Evolutionary conservation across 2,797 vertebrate species (phyloP), one percentile per base, ranked within the genome.

Genomic region (Knipowitschia caucasica): DNA sequence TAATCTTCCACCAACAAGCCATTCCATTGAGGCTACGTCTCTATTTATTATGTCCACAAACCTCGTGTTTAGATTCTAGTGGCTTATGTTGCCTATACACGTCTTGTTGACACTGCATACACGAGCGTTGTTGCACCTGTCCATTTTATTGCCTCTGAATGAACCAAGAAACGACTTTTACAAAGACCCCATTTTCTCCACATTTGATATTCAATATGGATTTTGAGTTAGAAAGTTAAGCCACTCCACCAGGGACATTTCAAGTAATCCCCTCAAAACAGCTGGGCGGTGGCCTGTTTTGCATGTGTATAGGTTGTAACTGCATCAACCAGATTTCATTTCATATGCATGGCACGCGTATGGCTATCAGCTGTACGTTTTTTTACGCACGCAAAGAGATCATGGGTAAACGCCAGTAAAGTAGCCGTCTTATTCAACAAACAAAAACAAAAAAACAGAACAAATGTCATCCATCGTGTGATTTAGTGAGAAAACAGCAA

Each of bases 41-140:
- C 53, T 91, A 89, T 92, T 90, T 87, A 59, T 74, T 80, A 77
- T 91, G 72, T 89, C 87, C 86, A 92, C 88, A 88, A 54, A 69
- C 61, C 73, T 71, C 62, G 47, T 89, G 88, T 90, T 91, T 78
- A 79, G 75, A 78, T 78, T 86, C 84, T 38, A 66, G 77, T 7
- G 10, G 52, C 30, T 45, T n/a, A 15, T 91, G 87, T 92, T 91
- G 84, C 77, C 67, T 89, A 91, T 77, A 91, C 91, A 90, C 67
- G 62, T 68, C 55, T 62, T 89, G 88, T 89, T 91, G 85, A 89
- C 75, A 90, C 77, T 89, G 70, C 86, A 88, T 73, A 90, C 87
- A 82, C 1, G 49, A 17, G 62, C 62, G 71, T 77, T 84, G 71
- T 74, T 73, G 67, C 73, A 87, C 67, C 82, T 87, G 84, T 71